Evolutionary conservation across 1,140 invertebrate genomes (phyloP), one percentile per base, ranked within the genome.

Genomic region (Drosophila bocki): DNA sequence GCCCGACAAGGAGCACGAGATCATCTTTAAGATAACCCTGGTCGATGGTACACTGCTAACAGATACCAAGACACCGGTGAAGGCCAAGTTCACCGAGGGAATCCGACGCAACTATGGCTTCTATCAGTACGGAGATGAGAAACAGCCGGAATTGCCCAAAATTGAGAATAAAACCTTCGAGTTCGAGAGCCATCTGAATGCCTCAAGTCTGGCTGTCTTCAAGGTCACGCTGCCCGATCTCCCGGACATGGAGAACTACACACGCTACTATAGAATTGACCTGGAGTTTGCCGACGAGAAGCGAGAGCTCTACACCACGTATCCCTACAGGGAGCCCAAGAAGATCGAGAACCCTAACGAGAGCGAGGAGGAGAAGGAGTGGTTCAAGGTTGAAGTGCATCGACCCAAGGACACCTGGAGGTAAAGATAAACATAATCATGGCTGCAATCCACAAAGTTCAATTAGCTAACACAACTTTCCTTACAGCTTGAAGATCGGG

Each of bases 1-100:
- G 96, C 97, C 37, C 96, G 97, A 44, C 93, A 99, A 65, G 96
- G 96, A 84, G 97, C 97, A 92, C 95, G 95, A 65, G 95, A 96
- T 91, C 0, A 41, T 53, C n/a, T 91, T 92, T 9, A 86, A 86
- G 29, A 53, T 92, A 3, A 82, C 81, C 2, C 50, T 80, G 3
- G 77, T 92, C 5, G 91, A 92, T 63, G 80, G 76, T 12, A 72
- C 82, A 0, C 39, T 85, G 0, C 47, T 92, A 0, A 78, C 75
- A 29, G 91, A 92, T 33, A 80, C 77, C 17, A 92, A 91, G 58
- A 63, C 78, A 94, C 96, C 93, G 94, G 96, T 74, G 93, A 95
- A 54, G 75, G 95, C 29, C 94, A 93, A 45, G 95, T 96, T 82
- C 93, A 95, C 22, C 93, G 91, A 92, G 59, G 82, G 80, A 5